Evolutionary conservation across 2,113 vertebrate species (phyloP), one percentile per base, ranked within the genome.

Genomic region (Tragelaphus imberbis): DNA sequence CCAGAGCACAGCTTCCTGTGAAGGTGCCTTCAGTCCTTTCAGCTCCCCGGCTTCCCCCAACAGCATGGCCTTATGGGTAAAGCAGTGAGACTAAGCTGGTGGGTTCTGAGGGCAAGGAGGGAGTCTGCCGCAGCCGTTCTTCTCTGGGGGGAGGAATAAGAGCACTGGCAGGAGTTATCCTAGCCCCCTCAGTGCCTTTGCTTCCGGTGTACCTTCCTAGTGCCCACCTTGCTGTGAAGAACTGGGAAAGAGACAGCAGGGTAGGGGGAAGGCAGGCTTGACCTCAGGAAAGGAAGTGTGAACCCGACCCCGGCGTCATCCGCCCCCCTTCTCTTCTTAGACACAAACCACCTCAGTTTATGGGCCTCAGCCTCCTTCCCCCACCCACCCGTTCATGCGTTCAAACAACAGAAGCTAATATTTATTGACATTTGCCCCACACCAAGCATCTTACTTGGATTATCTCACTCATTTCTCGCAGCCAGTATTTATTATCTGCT

Each of bases 401-500:
- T 84, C 59, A 65, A 81, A 80, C 91, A 90, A 88, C 61, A 92
- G 88, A 77, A 88, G 58, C 58, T 85, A 17, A 28, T 97, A 97
- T 98, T 97, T 97, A 97, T 94, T 97, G 89, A 90, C 92, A 49
- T 88, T 44, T 86, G 56, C 6, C 53, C 58, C n/a, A 23, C 4
- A 8, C 44, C 94, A 91, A 84, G 92, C 92, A 17, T 92, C 81
- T 51, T 33, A 28, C 88, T 77, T 80, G 51, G 59, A 56, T 58
- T 6, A 9, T 59, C 81, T 75, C 49, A 2, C 65, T 58, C 30
- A 23, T 97, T 68, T 71, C 94, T 89, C 56, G 16, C 68, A 81
- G 96, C 86, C 51, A n/a, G 0, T 98, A 98, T 97, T 97, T 97
- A 98, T 96, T 97, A 71, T 79, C 75, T 56, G 59, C 86, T 84